Evolutionary conservation across 2,888 invertebrate species (phyloP).

Genomic region (Amphipoea lucens): DNA sequence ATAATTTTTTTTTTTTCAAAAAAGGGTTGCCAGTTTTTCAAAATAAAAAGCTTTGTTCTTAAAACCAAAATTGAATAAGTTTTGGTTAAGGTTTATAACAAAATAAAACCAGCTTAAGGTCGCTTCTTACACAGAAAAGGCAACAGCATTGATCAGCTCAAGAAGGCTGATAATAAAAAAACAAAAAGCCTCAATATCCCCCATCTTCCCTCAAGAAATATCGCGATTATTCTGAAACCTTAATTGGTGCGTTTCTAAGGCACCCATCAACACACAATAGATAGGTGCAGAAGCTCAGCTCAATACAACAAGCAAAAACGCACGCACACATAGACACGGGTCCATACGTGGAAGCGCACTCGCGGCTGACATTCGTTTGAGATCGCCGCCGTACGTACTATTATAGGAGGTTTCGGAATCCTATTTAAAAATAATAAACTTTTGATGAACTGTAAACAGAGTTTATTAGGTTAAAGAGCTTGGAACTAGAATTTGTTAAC

Average conservation of each 20-base stretch:
- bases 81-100: not conserved
- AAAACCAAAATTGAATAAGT: not conserved
- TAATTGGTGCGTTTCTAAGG: constrained; percentile 4
- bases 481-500: no score
- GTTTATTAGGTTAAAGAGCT: no score
- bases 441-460: no score
- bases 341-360: not conserved
- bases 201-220: constrained; percentile 1
- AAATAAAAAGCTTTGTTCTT: not conserved
- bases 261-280: not conserved
- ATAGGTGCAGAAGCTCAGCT: not conserved
- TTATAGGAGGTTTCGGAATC: no score
- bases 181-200: no score
- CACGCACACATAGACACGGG: not conserved
- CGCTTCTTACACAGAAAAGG: no score
- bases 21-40: not conserved
- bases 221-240: constrained; percentile 21
- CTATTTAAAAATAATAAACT: no score
- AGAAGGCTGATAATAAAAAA: not conserved
- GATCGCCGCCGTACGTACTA: no score
- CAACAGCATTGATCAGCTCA: no score
- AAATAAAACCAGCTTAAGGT: no score
- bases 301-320: no score
- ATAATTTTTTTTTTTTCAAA: no score
- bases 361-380: not conserved